Conservation (phyloP, 2,888 invertebrate genomes). For the Alitta virens region DNA sequence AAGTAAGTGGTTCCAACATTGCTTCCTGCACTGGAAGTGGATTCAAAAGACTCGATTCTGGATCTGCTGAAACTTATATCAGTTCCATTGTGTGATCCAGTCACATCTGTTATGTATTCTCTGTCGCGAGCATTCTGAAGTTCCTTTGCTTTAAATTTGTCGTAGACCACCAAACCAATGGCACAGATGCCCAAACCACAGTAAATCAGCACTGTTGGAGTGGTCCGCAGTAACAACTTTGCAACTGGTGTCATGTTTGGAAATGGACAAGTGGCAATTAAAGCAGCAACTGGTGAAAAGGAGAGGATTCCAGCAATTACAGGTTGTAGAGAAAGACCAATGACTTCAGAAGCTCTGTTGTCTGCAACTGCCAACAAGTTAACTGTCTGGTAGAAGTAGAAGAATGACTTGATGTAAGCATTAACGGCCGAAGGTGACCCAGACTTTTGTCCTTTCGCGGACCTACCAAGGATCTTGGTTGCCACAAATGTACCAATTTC, state of each 20-base stretch:
- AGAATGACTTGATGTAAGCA: constrained; percentile 14
- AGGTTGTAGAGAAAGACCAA: constrained; percentile 10
- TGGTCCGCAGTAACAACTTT: constrained; percentile 5
- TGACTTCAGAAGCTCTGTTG: constrained; percentile 3
- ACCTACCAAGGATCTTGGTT: background rate
- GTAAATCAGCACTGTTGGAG: background rate
- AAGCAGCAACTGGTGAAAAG: constrained; percentile 7
- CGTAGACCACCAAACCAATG: background rate
- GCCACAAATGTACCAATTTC: constrained; percentile 3
- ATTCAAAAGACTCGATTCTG: background rate
- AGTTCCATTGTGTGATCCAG: background rate
- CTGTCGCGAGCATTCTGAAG: background rate
- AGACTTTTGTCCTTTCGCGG: background rate
- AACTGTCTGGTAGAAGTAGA: constrained; percentile 20
- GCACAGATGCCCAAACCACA: background rate
- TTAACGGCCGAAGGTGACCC: constrained; percentile 8
- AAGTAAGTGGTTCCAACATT: background rate
- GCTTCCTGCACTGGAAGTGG: background rate
- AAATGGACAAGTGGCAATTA: constrained; percentile 16
- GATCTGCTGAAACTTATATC: background rate
- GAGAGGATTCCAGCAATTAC: constrained; percentile 2
- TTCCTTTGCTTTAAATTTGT: background rate
- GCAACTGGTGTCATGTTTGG: constrained; percentile 3
- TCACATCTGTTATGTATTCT: background rate
- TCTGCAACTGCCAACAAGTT: constrained; percentile 4